These are phyloP conservation scores for Eubasilissa splendida DNA, from an alignment of 2,888 invertebrate species.

Conservation along the genomic window DNA sequence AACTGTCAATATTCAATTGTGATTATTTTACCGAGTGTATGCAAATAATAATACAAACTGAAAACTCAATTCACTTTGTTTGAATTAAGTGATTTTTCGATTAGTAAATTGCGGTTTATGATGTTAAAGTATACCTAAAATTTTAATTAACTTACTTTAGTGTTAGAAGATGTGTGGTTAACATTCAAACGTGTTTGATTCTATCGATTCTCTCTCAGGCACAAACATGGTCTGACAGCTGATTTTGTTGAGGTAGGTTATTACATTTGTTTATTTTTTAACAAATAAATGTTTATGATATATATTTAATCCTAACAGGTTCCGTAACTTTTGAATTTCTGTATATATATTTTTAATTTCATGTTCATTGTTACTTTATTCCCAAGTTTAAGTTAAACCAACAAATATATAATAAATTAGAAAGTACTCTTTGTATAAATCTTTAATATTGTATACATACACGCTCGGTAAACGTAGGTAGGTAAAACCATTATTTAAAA, in stretches of 20 bases:
- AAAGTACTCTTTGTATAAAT: too few relatives aligned
- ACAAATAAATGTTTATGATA: too few relatives aligned
- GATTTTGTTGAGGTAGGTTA: slow-evolving; percentile 26
- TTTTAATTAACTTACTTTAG: not conserved
- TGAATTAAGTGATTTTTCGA: not conserved
- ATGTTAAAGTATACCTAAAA: not conserved
- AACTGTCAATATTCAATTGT: not conserved
- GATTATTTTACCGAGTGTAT: not conserved
- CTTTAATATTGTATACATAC: too few relatives aligned
- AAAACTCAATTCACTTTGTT: not conserved
- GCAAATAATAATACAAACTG: not conserved
- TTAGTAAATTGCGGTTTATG: not conserved
- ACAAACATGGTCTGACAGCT: slow-evolving; percentile 13
- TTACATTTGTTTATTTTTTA: not conserved
- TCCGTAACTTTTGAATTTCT: too few relatives aligned
- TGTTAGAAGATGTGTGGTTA: not conserved
- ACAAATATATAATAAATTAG: too few relatives aligned
- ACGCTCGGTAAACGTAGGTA: not conserved
- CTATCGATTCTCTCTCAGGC: slow-evolving; percentile 13
- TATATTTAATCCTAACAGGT: too few relatives aligned
- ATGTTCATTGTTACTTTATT: too few relatives aligned
- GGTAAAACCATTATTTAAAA: not conserved
- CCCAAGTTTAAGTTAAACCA: too few relatives aligned
- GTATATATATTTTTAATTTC: too few relatives aligned
- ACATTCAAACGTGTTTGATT: not conserved